Conservation (phyloP, 2,797 vertebrate species). For the Lepilemur ruficaudatus region DNA sequence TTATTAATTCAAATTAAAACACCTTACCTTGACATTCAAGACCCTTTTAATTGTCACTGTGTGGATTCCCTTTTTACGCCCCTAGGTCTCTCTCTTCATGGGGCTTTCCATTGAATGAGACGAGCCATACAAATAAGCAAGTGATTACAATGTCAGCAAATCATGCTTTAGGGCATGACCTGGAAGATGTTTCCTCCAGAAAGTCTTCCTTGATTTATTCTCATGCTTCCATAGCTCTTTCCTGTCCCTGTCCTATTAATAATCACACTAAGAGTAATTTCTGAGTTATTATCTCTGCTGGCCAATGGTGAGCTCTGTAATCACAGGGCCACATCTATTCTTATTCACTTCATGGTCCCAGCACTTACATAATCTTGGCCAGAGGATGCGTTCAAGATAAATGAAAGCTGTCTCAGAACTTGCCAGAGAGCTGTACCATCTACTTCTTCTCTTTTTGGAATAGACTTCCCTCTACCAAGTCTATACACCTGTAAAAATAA, state of each 20-base stretch:
- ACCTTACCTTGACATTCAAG: neutral
- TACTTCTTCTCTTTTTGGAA: neutral
- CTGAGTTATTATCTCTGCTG: neutral
- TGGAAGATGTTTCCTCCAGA: neutral
- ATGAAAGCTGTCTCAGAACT: neutral
- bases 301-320: neutral
- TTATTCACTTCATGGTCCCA: neutral
- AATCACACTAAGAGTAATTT: neutral
- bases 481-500: conserved; percentile 15
- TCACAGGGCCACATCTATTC: neutral
- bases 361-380: neutral
- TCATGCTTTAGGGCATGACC: neutral
- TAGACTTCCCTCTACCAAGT: neutral
- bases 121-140: neutral
- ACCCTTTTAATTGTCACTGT: neutral
- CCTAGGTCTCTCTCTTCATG: neutral
- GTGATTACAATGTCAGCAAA: neutral
- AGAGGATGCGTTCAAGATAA: neutral
- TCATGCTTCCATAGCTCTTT: neutral
- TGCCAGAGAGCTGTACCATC: neutral
- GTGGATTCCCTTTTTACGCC: neutral
- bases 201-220: neutral
- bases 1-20: neutral
- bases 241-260: neutral
- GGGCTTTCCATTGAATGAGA: neutral